Base-by-base conservation (phyloP, 2,888 invertebrate genomes). In the Bedellia somnulentella region DNA sequence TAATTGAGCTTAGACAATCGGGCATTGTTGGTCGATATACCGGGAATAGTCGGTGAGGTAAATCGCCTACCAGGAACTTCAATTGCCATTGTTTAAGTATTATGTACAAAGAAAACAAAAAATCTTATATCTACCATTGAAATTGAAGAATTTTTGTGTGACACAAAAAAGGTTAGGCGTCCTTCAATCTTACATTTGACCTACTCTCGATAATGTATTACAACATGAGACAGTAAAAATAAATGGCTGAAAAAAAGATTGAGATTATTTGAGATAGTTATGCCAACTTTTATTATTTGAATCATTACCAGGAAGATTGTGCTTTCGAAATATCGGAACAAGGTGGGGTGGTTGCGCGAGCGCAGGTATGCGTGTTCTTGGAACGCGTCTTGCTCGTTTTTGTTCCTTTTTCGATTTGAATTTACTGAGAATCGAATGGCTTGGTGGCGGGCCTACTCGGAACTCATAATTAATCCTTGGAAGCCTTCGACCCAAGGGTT, bases 401-500 rank as follows among this genome's bases (percentile, higher is more conserved):
- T 73, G 71, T 64, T 70, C 62, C 66, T 73, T 73, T 75, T 75
- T 73, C 68, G 71, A 68, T 68, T 68, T 60, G 54, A 67, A 58
- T 64, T 63, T 73, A 75, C 73, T 52, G 44, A 70, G 73, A 75
- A 75, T 55, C 62, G 61, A 62, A 68, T 63, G 67, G 66, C 62
- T 67, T 62, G 70, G 68, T 68, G 71, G 70, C 67, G 63, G 63
- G 44, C 57, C 66, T 75, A 75, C 73, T 67, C 61, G 61, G 73
- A 75, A 75, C 68, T 57, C 67, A 60, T 75, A 75, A 73, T 75
- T 73, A 73, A 73, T 73, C 73, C 73, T 62, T 62, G 62, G 73
- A 73, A 71, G 67, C 73, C 73, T 75, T 55, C 67, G 44, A 64
- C 57, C 58, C 59, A 49, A 67, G 66, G 73, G 67, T 64, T 64